Conservation (phyloP, 2,888 invertebrate species). For the Iselma pallidipennis region DNA sequence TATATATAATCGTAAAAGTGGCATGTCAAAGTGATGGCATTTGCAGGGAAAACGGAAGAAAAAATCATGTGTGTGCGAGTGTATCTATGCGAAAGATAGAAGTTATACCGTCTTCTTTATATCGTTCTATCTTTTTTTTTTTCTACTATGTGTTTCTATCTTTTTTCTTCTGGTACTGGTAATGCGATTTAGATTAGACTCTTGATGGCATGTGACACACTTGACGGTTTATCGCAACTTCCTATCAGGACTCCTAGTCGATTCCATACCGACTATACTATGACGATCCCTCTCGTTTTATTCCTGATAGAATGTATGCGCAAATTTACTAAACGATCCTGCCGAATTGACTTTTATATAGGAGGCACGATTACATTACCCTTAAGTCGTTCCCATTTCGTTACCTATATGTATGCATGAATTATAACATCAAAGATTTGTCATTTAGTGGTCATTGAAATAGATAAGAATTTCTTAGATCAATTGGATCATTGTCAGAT, state of each 20-base stretch:
- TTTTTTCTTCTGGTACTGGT: constrained; percentile 33
- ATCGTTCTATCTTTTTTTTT: not conserved
- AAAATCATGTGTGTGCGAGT: constrained; percentile 28
- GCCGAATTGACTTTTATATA: constrained; percentile 16
- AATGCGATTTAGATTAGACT: constrained; percentile 54
- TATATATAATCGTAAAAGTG: constrained; percentile 42
- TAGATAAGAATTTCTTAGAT: too few species aligned
- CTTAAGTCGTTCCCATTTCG: too few species aligned
- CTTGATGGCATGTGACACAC: constrained; percentile 51
- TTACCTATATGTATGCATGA: too few species aligned
- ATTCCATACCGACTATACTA: constrained; percentile 18
- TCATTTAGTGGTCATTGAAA: too few species aligned
- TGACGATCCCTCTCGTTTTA: constrained; percentile 12
- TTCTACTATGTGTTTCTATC: not conserved
- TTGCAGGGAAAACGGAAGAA: constrained; percentile 30
- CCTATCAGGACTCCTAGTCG: constrained; percentile 37
- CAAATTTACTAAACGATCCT: constrained; percentile 26
- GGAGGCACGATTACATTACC: not conserved
- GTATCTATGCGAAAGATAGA: constrained; percentile 25
- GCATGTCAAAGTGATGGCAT: constrained; percentile 38
- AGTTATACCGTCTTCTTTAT: too few species aligned
- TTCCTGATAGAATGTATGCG: constrained; percentile 23
- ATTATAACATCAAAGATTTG: too few species aligned
- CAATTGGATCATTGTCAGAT: too few species aligned
- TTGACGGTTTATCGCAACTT: constrained; percentile 48